A percentile compares a stretch with the other conserved stretches of the same genome.
These are phyloP conservation scores for Myiotriccus ornatus DNA, from an alignment of 2,797 vertebrate species.

Conservation along the genomic window DNA sequence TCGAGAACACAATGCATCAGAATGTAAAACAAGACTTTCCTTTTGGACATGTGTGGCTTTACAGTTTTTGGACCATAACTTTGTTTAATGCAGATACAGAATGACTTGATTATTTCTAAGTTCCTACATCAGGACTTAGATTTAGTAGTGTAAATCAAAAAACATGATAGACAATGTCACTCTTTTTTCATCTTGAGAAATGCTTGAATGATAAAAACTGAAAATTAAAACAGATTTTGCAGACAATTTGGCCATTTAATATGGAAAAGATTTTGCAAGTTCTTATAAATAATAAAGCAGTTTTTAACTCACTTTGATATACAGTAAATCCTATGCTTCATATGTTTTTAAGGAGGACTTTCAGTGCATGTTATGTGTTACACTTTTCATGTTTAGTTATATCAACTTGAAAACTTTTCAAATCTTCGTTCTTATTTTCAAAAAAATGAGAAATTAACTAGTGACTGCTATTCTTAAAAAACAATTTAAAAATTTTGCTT, in stretches of 20 bases:
- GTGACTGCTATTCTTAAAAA: neutral
- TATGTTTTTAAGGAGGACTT: neutral
- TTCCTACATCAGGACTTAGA: neutral
- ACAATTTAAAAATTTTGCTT: neutral
- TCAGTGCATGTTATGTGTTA: neutral
- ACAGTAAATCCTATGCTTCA: neutral
- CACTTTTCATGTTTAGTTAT: neutral
- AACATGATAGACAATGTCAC: rapidly evolving
- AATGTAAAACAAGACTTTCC: neutral
- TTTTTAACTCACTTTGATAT: neutral
- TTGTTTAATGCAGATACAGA: neutral
- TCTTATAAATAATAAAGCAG: neutral
- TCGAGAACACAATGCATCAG: neutral
- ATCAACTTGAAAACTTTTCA: neutral
- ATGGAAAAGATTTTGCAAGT: neutral
- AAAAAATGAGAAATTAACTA: neutral
- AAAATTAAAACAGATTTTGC: neutral
- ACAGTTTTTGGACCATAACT: neutral
- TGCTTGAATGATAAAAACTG: neutral
- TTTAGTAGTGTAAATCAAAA: neutral
- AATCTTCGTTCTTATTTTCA: neutral
- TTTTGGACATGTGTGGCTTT: neutral
- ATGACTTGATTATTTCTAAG: neutral
- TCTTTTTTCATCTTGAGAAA: neutral
- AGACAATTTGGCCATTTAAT: neutral